phyloP scores from a whole-genome alignment of 2,113 vertebrate species.

The Tychaedon coryphoeus region DNA sequence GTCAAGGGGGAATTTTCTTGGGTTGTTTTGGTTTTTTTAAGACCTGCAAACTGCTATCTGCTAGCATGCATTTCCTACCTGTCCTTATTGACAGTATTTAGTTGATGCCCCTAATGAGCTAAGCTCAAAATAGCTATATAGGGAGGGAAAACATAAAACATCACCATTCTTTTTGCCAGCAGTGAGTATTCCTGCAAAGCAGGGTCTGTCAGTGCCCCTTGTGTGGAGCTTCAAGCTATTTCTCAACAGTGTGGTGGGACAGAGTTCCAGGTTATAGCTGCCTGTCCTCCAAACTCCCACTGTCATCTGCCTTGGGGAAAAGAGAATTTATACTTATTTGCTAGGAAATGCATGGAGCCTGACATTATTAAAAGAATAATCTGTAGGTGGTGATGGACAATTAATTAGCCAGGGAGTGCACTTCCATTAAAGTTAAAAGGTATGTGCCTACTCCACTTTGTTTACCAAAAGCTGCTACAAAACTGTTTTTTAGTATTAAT shows the following conservation, averaged over 20 bases:
- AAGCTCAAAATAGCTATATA: background rate
- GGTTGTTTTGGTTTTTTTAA: background rate
- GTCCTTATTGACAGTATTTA: background rate
- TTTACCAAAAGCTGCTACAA: background rate
- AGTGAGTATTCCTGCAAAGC: background rate
- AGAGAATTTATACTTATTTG: background rate
- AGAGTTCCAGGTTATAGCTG: background rate
- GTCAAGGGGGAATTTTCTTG: background rate
- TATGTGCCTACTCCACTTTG: background rate
- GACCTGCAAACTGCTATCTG: background rate
- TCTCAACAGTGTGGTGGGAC: background rate
- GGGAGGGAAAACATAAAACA: background rate
- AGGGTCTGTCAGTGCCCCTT: background rate
- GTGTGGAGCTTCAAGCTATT: background rate
- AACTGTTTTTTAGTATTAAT: background rate
- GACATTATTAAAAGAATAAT: background rate
- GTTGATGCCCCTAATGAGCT: background rate
- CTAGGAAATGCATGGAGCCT: background rate
- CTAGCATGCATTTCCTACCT: background rate
- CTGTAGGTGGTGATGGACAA: background rate
- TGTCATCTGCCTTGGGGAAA: background rate
- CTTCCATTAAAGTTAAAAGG: background rate
- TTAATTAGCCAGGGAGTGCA: background rate
- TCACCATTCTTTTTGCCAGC: background rate
- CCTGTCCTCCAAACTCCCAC: background rate